Conservation (phyloP, 2,797 vertebrate genomes). For the Sebastes diaconus region DNA sequence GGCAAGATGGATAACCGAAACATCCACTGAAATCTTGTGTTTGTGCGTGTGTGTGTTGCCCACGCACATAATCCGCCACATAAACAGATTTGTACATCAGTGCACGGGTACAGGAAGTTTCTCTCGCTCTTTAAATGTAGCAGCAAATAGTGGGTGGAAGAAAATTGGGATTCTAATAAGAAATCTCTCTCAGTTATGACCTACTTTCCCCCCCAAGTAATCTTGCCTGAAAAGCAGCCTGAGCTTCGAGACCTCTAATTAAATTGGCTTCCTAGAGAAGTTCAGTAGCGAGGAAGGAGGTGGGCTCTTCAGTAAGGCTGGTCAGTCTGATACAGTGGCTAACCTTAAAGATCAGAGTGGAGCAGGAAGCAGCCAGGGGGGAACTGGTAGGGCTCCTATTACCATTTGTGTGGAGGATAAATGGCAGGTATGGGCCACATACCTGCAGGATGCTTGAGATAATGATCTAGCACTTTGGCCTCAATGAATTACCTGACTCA, state of each 20-base stretch:
- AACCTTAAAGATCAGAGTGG: slow-evolving; percentile 48
- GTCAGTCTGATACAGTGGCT: slow-evolving; percentile 39
- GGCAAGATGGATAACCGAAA: slow-evolving; percentile 62
- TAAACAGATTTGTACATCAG: slow-evolving; percentile 60
- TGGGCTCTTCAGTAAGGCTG: slow-evolving; percentile 34
- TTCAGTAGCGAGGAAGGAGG: slow-evolving; percentile 35
- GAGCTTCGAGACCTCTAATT: slow-evolving; percentile 64
- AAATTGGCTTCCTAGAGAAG: slow-evolving; percentile 56
- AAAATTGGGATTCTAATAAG: slow-evolving; percentile 60
- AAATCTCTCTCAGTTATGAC: slow-evolving; percentile 69
- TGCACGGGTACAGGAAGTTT: slow-evolving; percentile 52
- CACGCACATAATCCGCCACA: slow-evolving; percentile 49
- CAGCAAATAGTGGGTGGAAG: slow-evolving; percentile 65
- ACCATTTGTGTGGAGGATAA: slow-evolving; percentile 21
- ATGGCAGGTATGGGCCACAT: slow-evolving; percentile 27
- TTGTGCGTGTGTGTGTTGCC: slow-evolving; percentile 32
- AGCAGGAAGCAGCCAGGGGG: slow-evolving; percentile 9
- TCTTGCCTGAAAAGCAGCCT: slow-evolving; percentile 65
- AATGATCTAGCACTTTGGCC: slow-evolving; percentile 52
- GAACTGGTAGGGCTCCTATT: slow-evolving; percentile 17
- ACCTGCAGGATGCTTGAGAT: slow-evolving; percentile 27
- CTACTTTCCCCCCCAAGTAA: slow-evolving; percentile 68
- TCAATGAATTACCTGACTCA: slow-evolving; percentile 18
- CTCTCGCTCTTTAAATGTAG: slow-evolving; percentile 52
- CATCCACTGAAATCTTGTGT: slow-evolving; percentile 43